Base-by-base conservation (phyloP, 2,113 vertebrate genomes). In the Agelaius tricolor region DNA sequence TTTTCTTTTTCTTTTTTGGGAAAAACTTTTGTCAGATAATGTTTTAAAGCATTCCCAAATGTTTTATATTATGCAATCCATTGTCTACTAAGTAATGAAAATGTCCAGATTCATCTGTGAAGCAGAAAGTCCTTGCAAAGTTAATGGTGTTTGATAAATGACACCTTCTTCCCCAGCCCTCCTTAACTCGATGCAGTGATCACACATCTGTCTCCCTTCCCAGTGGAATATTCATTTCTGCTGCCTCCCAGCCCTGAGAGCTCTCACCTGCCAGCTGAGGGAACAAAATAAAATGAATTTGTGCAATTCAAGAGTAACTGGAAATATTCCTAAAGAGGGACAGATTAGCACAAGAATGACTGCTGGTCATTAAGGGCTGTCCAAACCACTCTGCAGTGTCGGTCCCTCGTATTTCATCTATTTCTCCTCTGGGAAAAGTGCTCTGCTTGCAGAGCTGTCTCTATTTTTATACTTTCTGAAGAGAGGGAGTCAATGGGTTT, bases 221-320 rank as follows among this genome's bases (percentile, higher is more conserved):
- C 66, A 37, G n/a, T 3, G 68, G 35, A 91, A 87, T 62, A 80
- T 80, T 84, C 58, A 92, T 74, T 95, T 81, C 87, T 90, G 52
- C 91, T 97, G 44, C 58, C 71, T 88, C 44, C 87, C 59, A 87
- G 73, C 28, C 46, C 57, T 46, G 62, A 91, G 63, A 90, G 54
- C 86, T 92, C 52, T 92, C 84, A 94, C 62, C 79, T 95, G 86
- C 58, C 72, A 13, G 59, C 7, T 92, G 75, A 68, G 69, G 55
- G 93, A 97, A 88, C 37, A 72, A 67, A 91, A 91, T 16, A 66
- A 92, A 96, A 95, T 3, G 8, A 73, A 95, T 84, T 44, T 82
- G 44, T 2, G 4, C 43, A 61, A 84, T 20, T 88, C 52, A 57
- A 24, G 55, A 93, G 39, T n/a, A 51, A 63, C 43, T 76, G 76